Evolutionary conservation across 2,113 vertebrate species (phyloP).

Genomic region (Aramus guarauna): DNA sequence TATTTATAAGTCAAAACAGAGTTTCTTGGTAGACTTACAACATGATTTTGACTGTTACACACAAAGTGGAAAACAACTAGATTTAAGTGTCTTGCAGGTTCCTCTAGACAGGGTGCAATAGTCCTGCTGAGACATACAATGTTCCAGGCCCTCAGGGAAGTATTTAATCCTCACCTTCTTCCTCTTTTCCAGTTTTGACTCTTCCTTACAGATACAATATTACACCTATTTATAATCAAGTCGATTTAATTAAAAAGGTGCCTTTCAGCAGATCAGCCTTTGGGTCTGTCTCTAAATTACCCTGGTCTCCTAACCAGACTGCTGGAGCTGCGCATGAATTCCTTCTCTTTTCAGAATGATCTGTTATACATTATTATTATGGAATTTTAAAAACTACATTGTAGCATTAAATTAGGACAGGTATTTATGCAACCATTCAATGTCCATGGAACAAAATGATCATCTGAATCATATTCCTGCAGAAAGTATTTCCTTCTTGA

Average conservation of each 20-base stretch:
- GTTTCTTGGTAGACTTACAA: not conserved
- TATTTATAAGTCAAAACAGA: not conserved
- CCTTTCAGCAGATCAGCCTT: not conserved
- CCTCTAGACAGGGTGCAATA: not conserved
- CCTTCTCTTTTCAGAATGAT: not conserved
- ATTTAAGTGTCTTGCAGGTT: not conserved
- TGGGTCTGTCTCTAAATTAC: not conserved
- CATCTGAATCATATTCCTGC: not conserved
- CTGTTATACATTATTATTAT: not conserved
- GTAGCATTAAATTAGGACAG: not conserved
- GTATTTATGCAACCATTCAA: not conserved
- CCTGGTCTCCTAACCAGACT: not conserved
- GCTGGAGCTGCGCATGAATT: not conserved
- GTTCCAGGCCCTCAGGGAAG: not conserved
- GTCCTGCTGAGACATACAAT: not conserved
- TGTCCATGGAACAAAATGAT: not conserved
- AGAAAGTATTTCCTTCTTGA: not conserved
- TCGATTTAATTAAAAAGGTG: not conserved
- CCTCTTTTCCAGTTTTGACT: not conserved
- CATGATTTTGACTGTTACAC: not conserved
- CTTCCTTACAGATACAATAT: not conserved
- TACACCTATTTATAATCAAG: not conserved
- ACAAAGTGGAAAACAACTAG: not conserved
- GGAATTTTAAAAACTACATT: not conserved
- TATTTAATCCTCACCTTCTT: not conserved